Evolutionary conservation across 2,797 vertebrate genomes (phyloP), one percentile per base, ranked within the genome.

Genomic region (Spinibarbus caldwelli): DNA sequence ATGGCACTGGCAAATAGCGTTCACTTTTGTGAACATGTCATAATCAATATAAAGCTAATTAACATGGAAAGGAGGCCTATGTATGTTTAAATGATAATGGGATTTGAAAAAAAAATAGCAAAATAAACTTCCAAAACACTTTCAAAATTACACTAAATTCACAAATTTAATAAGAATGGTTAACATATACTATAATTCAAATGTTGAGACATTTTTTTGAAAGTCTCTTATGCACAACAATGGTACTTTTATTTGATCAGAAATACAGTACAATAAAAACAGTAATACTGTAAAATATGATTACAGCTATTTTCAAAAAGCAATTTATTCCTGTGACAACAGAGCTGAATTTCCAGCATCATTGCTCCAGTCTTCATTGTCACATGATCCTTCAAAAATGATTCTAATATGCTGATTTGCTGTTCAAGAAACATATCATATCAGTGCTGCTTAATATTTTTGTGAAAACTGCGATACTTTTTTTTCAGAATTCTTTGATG

Each of bases 31-130:
- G 14, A 47, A 45, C 15, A n/a, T n/a, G 17, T 31, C 12, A 31
- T 21, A 31, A 79, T 79, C 26, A 78, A 3, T 45, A 78, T 29
- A 64, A 78, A 10, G n/a, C 34, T 57, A 41, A 62, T 64, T 64
- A 6, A 66, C 26, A n/a, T 67, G 2, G 14, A 67, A 47, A n/a
- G 2, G 1, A 47, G 36, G 75, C n/a, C n/a, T 45, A 12, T 45
- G 64, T 31, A 23, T 23, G 7, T 4, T 47, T 47, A 47, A 71
- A 67, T 67, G 17, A 11, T 34, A 34, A 66, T 34, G 29, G 15
- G 17, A 34, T 66, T 36, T 38, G 19, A n/a, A n/a, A n/a, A 26
- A 71, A 15, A 71, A 72, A 4, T 1, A 5, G 66, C 9, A 1
- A 43, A n/a, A 41, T 41, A 70, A 3, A 70, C 38, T 14, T n/a